These are phyloP conservation scores for Jordanella pulchra DNA, from an alignment of 2,797 vertebrate genomes.

Conservation along the genomic window DNA sequence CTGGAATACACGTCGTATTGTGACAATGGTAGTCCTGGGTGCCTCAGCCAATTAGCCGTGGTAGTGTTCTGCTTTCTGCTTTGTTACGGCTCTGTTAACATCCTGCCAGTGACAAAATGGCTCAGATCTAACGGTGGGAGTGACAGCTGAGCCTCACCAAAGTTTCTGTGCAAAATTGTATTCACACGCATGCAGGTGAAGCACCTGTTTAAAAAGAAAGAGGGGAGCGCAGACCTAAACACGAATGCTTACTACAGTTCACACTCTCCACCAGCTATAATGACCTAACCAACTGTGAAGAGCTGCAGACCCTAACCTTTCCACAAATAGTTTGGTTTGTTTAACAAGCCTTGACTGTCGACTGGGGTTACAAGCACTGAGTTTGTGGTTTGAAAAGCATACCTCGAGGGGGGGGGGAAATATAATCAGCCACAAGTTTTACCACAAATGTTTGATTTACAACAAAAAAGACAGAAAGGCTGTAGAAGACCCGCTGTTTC, in stretches of 20 bases:
- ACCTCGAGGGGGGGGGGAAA: background rate
- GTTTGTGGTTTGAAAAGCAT: background rate
- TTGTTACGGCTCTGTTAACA: conserved; percentile 67
- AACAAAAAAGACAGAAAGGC: too few relatives aligned
- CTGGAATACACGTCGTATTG: conserved; percentile 60
- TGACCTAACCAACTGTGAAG: conserved; percentile 38
- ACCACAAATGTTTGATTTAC: background rate
- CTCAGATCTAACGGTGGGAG: conserved; percentile 39
- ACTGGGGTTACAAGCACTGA: background rate
- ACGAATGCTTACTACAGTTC: background rate
- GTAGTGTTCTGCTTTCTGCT: conserved; percentile 57
- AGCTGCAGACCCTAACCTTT: conserved; percentile 30
- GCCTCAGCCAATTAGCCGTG: conserved; percentile 68
- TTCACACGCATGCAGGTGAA: conserved; percentile 11
- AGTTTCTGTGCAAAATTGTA: conserved; percentile 28
- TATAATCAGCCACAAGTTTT: background rate
- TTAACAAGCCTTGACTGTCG: conserved; percentile 8
- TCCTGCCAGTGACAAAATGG: conserved; percentile 56
- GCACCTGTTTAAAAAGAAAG: conserved; percentile 21
- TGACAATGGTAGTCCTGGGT: conserved; percentile 46
- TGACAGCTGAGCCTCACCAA: conserved; percentile 53
- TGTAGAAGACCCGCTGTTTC: too few relatives aligned
- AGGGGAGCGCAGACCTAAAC: conserved; percentile 23
- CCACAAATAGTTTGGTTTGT: conserved; percentile 35
- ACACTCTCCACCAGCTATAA: conserved; percentile 37